Conservation (phyloP, 2,797 vertebrate genomes). For the Hippoglossus hippoglossus region DNA sequence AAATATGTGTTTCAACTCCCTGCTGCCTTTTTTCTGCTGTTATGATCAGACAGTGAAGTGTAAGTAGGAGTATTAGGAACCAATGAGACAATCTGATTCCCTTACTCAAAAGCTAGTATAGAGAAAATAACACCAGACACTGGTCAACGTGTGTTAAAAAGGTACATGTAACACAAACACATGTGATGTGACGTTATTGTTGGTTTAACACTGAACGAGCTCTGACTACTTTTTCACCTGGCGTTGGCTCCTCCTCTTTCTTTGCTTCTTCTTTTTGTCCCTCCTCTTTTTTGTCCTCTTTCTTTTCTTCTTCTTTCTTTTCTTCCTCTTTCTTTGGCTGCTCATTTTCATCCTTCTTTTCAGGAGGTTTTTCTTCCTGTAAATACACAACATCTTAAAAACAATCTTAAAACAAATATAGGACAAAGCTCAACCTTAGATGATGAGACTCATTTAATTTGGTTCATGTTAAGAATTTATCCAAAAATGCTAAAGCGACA, state of each 20-base stretch:
- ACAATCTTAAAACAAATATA: neutral
- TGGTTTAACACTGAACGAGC: too few relatives aligned
- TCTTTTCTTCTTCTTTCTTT: slow-evolving; percentile 26
- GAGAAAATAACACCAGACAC: too few relatives aligned
- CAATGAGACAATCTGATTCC: too few relatives aligned
- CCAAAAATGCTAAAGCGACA: neutral
- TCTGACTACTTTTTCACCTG: slow-evolving; percentile 29
- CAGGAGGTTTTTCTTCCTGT: slow-evolving; percentile 68
- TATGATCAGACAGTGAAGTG: too few relatives aligned
- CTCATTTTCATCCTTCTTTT: slow-evolving; percentile 61
- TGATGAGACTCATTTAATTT: neutral
- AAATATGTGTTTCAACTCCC: too few relatives aligned
- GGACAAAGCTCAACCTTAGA: neutral
- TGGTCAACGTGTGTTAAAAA: too few relatives aligned
- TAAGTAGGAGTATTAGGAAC: too few relatives aligned
- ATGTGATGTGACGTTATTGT: neutral
- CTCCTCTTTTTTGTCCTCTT: slow-evolving; percentile 31
- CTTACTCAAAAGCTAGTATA: too few relatives aligned
- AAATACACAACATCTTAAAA: neutral
- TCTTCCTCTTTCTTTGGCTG: slow-evolving; percentile 52
- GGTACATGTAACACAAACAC: too few relatives aligned
- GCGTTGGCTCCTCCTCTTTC: slow-evolving; percentile 31
- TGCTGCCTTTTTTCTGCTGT: too few relatives aligned
- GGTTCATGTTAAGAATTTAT: neutral
- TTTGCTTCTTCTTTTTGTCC: slow-evolving; percentile 5